Evolutionary conservation across 35 echinoderm and acorn worm species (phyloP).

Genomic region (Amphiura filiformis): DNA sequence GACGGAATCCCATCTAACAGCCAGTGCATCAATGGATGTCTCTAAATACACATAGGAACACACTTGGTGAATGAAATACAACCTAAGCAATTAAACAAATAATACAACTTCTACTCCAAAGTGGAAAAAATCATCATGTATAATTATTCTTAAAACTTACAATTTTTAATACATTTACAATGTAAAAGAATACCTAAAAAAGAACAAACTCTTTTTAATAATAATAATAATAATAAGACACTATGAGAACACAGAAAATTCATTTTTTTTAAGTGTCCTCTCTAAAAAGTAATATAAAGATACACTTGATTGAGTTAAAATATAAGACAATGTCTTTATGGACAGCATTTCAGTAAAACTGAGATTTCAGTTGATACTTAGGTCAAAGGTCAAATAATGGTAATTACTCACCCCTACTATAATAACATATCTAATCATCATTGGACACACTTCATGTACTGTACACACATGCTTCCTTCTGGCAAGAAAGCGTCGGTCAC

Average conservation of each 20-base stretch:
- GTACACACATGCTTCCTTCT: background rate
- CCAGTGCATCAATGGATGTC: background rate
- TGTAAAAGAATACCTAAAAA: constrained; percentile 15
- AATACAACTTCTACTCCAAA: background rate
- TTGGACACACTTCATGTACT: background rate
- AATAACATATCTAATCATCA: background rate
- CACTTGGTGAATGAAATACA: constrained; percentile 12
- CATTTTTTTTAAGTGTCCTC: background rate
- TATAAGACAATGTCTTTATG: background rate
- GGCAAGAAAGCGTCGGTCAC: background rate
- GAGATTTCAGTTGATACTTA: background rate
- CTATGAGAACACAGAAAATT: constrained; percentile 7
- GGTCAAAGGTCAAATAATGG: background rate
- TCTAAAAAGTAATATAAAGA: constrained; percentile 13
- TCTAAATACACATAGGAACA: background rate
- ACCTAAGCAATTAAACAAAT: background rate
- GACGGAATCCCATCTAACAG: background rate
- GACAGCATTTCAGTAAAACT: constrained; percentile 1
- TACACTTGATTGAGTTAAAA: constrained; percentile 7
- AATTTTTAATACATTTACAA: constrained; percentile 14
- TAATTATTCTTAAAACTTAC: constrained; percentile 10
- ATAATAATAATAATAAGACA: constrained; percentile 6
- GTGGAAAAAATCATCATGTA: background rate
- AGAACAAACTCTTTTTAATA: background rate
- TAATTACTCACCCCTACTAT: background rate